Conservation (phyloP, 2,888 invertebrate genomes). For the Drosophila austrosaltans region DNA sequence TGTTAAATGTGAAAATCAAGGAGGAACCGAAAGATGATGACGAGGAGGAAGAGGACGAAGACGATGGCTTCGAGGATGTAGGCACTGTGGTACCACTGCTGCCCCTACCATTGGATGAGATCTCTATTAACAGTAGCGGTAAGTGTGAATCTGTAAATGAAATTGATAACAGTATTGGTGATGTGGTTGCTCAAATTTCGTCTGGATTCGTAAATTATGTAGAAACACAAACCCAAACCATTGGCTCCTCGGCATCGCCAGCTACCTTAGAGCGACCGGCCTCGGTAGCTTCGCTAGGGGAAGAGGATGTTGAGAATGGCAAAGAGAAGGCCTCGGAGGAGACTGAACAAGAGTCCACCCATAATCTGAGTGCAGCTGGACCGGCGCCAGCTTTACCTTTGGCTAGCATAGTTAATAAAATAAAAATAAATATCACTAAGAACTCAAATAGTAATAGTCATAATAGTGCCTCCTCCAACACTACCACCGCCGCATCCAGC, state of each 20-base stretch:
- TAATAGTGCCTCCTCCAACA: slow-evolving; percentile 69
- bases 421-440: slow-evolving; percentile 93
- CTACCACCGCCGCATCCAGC: slow-evolving; percentile 34
- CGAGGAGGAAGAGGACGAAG: slow-evolving; percentile 85
- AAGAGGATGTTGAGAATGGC: slow-evolving; percentile 41
- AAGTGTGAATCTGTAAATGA: slow-evolving; percentile 44
- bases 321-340: slow-evolving; percentile 84
- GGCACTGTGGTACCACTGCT: slow-evolving; percentile 80
- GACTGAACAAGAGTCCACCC: slow-evolving; percentile 84
- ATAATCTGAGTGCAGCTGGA: slow-evolving; percentile 82
- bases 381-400: slow-evolving; percentile 81
- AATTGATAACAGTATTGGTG: neutral
- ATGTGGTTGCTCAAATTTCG: slow-evolving; percentile 19
- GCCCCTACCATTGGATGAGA: slow-evolving; percentile 79
- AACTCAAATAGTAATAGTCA: slow-evolving; percentile 84
- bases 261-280: slow-evolving; percentile 83
- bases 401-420: slow-evolving; percentile 85
- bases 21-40: slow-evolving; percentile 89
- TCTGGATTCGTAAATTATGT: slow-evolving; percentile 15
- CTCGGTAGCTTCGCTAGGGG: slow-evolving; percentile 78
- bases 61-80: slow-evolving; percentile 83
- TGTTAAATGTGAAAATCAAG: slow-evolving; percentile 86
- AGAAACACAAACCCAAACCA: slow-evolving; percentile 81
- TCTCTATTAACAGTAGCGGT: slow-evolving; percentile 82
- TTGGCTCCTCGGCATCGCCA: slow-evolving; percentile 78